Conservation (phyloP, 2,113 vertebrate genomes). For the Gorsachius goisagi region DNA sequence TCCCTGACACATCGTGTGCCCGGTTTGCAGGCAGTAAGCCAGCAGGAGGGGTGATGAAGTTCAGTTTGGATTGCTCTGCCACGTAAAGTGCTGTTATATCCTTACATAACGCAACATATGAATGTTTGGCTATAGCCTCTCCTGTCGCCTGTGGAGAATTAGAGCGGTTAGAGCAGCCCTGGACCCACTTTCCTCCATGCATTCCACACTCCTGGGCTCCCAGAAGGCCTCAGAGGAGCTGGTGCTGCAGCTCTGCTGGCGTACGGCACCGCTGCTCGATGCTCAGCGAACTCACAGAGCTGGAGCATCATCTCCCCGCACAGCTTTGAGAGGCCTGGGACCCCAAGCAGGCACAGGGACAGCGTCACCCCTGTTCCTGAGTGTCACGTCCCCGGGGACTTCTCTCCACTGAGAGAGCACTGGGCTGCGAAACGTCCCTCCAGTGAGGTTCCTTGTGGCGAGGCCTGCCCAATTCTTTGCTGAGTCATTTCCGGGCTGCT, state of each 20-base stretch:
- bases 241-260: not conserved
- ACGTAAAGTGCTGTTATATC: not conserved
- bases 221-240: not conserved
- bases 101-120: not conserved
- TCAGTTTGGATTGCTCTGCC: not conserved
- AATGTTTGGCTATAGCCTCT: not conserved
- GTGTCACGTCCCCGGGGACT: not conserved
- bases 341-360: not conserved
- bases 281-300: not conserved
- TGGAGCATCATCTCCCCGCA: not conserved
- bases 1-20: not conserved
- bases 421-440: not conserved
- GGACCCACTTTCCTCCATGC: not conserved
- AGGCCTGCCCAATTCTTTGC: not conserved
- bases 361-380: not conserved
- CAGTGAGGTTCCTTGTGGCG: not conserved
- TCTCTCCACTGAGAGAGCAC: not conserved
- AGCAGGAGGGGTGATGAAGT: not conserved
- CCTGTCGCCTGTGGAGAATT: not conserved
- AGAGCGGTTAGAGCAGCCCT: not conserved
- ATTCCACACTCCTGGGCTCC: not conserved
- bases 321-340: not conserved
- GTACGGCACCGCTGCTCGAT: fast-evolving
- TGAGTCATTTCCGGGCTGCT: not conserved
- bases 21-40: not conserved